Base-by-base conservation (phyloP, 2,797 vertebrate genomes). In the Hippopotamyrus pictus region DNA sequence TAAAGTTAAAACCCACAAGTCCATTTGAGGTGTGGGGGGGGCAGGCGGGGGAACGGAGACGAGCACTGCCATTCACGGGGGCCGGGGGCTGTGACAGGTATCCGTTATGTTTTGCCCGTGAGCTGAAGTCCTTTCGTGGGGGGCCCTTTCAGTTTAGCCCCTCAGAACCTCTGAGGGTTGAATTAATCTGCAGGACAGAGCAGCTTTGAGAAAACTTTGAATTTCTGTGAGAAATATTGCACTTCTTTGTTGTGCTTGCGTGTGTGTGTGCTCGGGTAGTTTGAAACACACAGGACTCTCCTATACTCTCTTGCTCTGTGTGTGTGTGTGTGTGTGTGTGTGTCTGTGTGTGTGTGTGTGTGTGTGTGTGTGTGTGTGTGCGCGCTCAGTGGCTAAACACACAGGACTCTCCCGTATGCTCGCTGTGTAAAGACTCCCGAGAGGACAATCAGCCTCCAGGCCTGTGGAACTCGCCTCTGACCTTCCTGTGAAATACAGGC, bases 401-500 rank as follows among this genome's bases (percentile, higher is more conserved):
- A 73, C 41, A 29, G 41, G 44, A 50, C 46, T 46, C 82, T 59
- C 53, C 12, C 4, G 19, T 84, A 84, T 51, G 37, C 19, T 82
- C 44, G 19, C 73, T 65, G n/a, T 89, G 89, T 89, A 88, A 88
- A 57, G 57, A 82, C 53, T 54, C 44, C 14, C 65, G 2, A 19
- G 59, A 19, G 53, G 48, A 29, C 19, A n/a, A 76, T 50, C 14
- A 50, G 37, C 46, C 65, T 37, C 17, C 59, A 25, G 19, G 33
- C 50, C 33, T 11, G 1, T n/a, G 46, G 46, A 89, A 87, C 54
- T 14, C 44, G 2, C 33, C 62, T 86, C 65, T 86, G 79, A 46
- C 89, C 62, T 62, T 37, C 87, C 48, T 86, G 79, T 89, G 87
- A 87, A 90, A 87, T 44, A 33, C 22, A 9, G 22, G 29, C 57